Base-by-base conservation (phyloP, 2,888 invertebrate genomes). In the Synergus itoensis region DNA sequence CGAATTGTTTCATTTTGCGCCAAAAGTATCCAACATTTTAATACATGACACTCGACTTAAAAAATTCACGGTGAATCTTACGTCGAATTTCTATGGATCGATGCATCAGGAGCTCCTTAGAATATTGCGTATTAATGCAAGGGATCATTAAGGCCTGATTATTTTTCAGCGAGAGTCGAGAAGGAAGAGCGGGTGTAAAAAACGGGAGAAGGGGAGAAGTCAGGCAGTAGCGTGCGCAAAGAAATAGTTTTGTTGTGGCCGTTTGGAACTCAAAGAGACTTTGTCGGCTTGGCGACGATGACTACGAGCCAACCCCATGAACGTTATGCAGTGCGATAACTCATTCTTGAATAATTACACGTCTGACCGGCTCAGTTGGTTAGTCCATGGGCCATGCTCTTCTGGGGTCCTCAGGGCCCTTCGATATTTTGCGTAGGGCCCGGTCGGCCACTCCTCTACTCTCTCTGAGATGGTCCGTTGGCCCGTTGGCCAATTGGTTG, bases 341-440 rank as follows among this genome's bases (percentile, higher is more conserved):
- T 89, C 88, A 87, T 87, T 87, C 88, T 82, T 87, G 88, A 89
- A 87, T 89, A 88, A 89, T 89, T 89, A 87, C 85, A 85, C 83
- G 82, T 83, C 84, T 80, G 83, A 65, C 14, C 45, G 48, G 67
- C 78, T 78, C 63, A 77, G 77, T 40, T 57, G 48, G 45, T 62
- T 43, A 62, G 62, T 3, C 63, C 41, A 79, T 67, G 53, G 12
- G 57, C 36, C 62, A 65, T 62, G n/a, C 62, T 82, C 80, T 80
- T 78, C 60, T 77, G 60, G 43, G 48, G 43, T 76, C 73, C 76
- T 69, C 78, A 73, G 63, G 79, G 76, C 45, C 77, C 75, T 75
- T 69, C 79, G 79, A 80, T 77, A 80, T 75, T 81, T 81, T 43
- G 45, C 63, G 36, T 73, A 28, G 36, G 76, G 21, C 77, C 77